Evolutionary conservation across 64 coral and sea anemone species (phyloP).

Genomic region (Stylophora pistillata): DNA sequence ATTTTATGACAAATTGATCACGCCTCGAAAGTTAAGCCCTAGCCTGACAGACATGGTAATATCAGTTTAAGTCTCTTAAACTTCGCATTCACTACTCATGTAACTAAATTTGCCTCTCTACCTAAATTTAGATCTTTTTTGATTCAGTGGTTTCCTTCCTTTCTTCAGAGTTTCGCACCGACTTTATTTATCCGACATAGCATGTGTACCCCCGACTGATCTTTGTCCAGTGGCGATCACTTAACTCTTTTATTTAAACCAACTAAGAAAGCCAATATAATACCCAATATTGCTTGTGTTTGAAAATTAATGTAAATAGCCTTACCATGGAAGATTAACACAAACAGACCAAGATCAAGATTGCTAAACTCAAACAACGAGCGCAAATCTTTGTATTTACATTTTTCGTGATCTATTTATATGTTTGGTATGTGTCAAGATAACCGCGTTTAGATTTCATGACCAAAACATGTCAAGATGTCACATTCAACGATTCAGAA

Average conservation of each 20-base stretch:
- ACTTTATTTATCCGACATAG: background rate
- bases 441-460: background rate
- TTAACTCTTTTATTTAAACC: background rate
- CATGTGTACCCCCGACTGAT: background rate
- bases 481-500: background rate
- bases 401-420: background rate
- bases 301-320: background rate
- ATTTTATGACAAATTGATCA: background rate
- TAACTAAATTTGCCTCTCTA: no score
- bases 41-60: conserved; percentile 28
- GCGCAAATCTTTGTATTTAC: background rate
- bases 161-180: background rate
- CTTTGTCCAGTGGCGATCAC: background rate
- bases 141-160: background rate
- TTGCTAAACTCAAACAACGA: background rate
- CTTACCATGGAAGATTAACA: background rate
- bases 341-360: background rate
- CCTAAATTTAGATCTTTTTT: background rate
- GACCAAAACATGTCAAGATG: background rate
- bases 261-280: background rate
- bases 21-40: background rate
- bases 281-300: background rate
- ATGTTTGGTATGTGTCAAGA: background rate
- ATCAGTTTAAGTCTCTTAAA: background rate
- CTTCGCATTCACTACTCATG: background rate